A percentile compares a stretch with the other conserved stretches of the same genome.
Evolutionary conservation across 2,113 vertebrate genomes (phyloP).

Genomic region (Phycodurus eques): DNA sequence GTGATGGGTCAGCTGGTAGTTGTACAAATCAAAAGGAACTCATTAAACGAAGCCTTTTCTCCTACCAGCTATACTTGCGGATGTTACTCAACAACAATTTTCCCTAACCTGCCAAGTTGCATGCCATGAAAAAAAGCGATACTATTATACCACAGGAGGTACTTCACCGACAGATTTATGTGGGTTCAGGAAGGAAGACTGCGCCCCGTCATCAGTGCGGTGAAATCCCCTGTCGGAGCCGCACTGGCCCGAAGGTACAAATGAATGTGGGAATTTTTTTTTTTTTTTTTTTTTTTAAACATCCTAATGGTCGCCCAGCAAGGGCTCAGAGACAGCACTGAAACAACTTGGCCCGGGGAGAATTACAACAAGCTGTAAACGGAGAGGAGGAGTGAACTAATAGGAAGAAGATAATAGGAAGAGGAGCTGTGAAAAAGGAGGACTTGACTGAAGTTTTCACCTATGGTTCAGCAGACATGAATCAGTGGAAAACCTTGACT

Average conservation of each 20-base stretch:
- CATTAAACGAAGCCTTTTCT: constrained; percentile 8
- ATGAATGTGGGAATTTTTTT: constrained; percentile 56
- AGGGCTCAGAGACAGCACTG: constrained; percentile 35
- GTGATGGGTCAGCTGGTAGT: constrained; percentile 6
- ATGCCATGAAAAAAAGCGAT: constrained; percentile 64
- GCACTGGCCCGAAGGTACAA: constrained; percentile 58
- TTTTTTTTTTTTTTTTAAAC: constrained; percentile 67
- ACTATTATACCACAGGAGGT: constrained; percentile 65
- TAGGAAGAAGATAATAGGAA: constrained; percentile 24
- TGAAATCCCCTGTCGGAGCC: constrained; percentile 64
- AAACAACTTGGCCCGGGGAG: constrained; percentile 41
- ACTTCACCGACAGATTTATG: constrained; percentile 74
- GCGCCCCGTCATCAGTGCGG: constrained; percentile 62
- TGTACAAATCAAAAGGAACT: constrained; percentile 5
- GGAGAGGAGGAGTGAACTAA: constrained; percentile 43
- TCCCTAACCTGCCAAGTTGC: constrained; percentile 35
- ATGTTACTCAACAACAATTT: constrained; percentile 40
- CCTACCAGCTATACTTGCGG: neutral
- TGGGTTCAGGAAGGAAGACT: constrained; percentile 73
- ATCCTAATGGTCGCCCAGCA: constrained; percentile 59
- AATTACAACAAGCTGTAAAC: constrained; percentile 47
- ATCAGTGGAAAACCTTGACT: constrained; percentile 69
- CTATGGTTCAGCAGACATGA: constrained; percentile 62
- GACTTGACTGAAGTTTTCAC: constrained; percentile 28
- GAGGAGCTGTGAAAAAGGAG: constrained; percentile 36